Evolutionary conservation across 2,888 invertebrate genomes (phyloP).

Genomic region (Aspidiotus rigidus): DNA sequence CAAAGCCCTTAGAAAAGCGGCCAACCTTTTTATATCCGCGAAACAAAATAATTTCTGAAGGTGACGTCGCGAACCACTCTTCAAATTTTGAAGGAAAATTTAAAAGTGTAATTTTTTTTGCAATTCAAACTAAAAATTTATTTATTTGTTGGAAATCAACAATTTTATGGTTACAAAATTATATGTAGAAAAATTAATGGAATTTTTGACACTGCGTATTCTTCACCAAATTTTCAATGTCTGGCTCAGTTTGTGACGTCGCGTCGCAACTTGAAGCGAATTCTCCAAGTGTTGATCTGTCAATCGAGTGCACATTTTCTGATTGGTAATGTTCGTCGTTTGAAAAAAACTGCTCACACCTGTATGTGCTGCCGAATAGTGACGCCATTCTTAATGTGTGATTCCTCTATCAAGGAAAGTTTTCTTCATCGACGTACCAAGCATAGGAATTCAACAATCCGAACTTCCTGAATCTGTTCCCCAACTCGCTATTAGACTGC

Average conservation of each 20-base stretch:
- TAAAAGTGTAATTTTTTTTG: too few relatives aligned
- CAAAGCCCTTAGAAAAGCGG: too few relatives aligned
- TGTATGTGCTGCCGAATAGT: constrained; percentile 21
- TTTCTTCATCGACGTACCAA: constrained; percentile 7
- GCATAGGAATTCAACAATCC: constrained; percentile 10
- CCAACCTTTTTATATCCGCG: too few relatives aligned
- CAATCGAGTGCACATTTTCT: constrained; percentile 10
- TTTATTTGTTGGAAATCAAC: too few relatives aligned
- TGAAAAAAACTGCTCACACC: constrained; percentile 20
- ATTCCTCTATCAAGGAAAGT: constrained; percentile 3
- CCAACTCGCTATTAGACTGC: constrained; percentile 6
- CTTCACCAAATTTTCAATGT: not conserved
- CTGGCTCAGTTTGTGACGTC: not conserved
- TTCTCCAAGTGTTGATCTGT: constrained; percentile 23
- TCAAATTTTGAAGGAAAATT: too few relatives aligned
- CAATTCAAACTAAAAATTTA: too few relatives aligned
- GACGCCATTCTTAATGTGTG: constrained; percentile 4
- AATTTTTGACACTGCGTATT: not conserved
- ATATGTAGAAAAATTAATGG: not conserved
- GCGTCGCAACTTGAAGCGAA: constrained; percentile 15
- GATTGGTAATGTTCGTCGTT: constrained; percentile 16
- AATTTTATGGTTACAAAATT: too few relatives aligned
- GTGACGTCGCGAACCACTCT: too few relatives aligned
- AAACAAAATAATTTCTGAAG: too few relatives aligned
- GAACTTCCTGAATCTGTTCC: not conserved